These are phyloP conservation scores for Osmoderma eremita DNA, from an alignment of 2,888 invertebrate genomes.

Conservation along the genomic window DNA sequence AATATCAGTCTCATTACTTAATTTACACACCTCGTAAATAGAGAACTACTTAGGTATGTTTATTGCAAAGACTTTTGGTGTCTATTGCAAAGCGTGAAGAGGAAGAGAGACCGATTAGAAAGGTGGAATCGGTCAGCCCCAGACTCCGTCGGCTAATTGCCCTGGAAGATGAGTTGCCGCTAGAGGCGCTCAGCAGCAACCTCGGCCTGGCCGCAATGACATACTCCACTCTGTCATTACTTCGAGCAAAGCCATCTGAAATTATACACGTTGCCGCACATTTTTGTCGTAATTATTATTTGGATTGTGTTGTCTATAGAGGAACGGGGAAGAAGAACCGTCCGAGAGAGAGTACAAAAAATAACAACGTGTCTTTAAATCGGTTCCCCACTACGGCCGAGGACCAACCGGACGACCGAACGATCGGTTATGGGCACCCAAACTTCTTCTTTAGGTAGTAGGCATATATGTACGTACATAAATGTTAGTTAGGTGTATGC, in stretches of 20 bases:
- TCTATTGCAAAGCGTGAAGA: too few relatives aligned
- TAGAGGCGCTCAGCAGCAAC: slow-evolving; percentile 57
- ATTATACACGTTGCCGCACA: slow-evolving; percentile 58
- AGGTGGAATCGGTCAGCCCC: too few relatives aligned
- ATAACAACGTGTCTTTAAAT: slow-evolving; percentile 57
- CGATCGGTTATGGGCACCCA: too few relatives aligned
- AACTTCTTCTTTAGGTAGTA: too few relatives aligned
- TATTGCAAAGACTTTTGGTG: too few relatives aligned
- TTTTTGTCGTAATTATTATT: slow-evolving; percentile 62
- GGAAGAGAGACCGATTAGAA: too few relatives aligned
- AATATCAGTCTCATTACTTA: too few relatives aligned
- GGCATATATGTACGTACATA: too few relatives aligned
- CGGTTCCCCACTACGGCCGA: slow-evolving; percentile 46
- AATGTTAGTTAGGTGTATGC: too few relatives aligned
- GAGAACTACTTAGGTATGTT: too few relatives aligned
- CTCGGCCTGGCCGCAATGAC: slow-evolving; percentile 58
- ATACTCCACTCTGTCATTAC: slow-evolving; percentile 59
- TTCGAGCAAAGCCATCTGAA: slow-evolving; percentile 56
- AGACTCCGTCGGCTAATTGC: slow-evolving; percentile 45
- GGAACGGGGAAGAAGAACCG: slow-evolving; percentile 41
- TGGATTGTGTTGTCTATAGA: slow-evolving; percentile 57
- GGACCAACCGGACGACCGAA: too few relatives aligned
- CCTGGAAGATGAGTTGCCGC: slow-evolving; percentile 51
- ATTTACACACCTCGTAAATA: too few relatives aligned
- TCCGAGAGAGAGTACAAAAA: slow-evolving; percentile 53